Base-by-base conservation (phyloP, 1,140 invertebrate genomes). In the Musca domestica region DNA sequence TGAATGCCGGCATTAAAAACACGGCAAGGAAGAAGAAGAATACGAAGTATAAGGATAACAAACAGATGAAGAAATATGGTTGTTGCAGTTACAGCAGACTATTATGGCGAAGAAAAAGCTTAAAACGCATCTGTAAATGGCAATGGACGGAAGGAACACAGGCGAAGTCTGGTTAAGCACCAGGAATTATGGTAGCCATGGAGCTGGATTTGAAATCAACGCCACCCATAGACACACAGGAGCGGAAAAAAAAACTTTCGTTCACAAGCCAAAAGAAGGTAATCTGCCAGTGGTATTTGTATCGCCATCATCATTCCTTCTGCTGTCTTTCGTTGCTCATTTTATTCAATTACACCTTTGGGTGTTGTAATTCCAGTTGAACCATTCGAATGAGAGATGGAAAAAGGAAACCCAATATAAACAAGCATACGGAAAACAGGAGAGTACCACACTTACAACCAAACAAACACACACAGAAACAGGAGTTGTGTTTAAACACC, bases 291-390 rank as follows among this genome's bases (percentile, higher is more conserved):
- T 23, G 14, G 51, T 52, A 41, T 41, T 41, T 41, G 34, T 41
- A 41, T 7, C 34, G 12, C 5, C 34, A 12, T 41, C 34, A 41
- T 41, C 34, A 41, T 41, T 41, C 34, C 34, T 41, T 41, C 34
- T 12, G 4, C 34, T 12, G 34, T 7, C 34, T 41, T 41, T 41
- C 34, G 34, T 74, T 77, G 71, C 72, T 79, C 77, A 79, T 80
- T 80, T 77, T 74, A 79, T 80, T 80, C 77, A 80, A 80, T 80
- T 80, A 79, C 76, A 79, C 77, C 77, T 80, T 77, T 74, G 77
- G 77, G 77, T 80, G 77, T 74, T 79, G 77, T 80, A 79, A 79
- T 76, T 75, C 76, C 67, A 69, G 41, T 51, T 41, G 22, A 27
- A 47, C 34, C 34, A 41, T 41, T 41, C 34, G 34, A 41, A 41